These are phyloP conservation scores for Carollia perspicillata DNA, from an alignment of 2,113 vertebrate genomes.

Conservation along the genomic window DNA sequence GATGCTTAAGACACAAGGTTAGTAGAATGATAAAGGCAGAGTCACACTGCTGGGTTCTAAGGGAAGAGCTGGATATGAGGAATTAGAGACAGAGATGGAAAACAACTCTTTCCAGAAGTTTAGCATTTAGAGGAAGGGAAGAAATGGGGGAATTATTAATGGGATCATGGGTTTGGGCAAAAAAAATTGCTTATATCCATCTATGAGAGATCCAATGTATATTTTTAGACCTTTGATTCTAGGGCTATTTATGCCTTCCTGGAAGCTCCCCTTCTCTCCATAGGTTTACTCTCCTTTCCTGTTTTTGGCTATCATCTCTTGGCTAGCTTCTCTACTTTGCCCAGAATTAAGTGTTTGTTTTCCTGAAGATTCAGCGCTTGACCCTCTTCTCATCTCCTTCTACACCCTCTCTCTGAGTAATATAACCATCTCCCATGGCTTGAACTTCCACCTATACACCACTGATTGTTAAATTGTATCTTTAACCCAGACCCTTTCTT, in stretches of 20 bases:
- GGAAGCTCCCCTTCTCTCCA: not conserved
- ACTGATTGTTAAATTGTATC: not conserved
- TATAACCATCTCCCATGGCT: not conserved
- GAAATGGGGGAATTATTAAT: not conserved
- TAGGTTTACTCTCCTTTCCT: not conserved
- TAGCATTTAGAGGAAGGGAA: not conserved
- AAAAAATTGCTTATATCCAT: not conserved
- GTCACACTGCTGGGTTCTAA: not conserved
- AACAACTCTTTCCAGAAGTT: not conserved
- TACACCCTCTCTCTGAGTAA: not conserved
- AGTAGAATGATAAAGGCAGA: not conserved
- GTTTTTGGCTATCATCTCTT: not conserved
- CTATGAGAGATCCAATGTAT: not conserved
- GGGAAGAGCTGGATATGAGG: not conserved
- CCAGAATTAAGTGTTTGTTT: not conserved
- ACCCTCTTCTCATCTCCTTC: not conserved
- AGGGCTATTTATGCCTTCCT: not conserved
- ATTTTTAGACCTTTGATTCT: not conserved
- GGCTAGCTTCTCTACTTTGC: not conserved
- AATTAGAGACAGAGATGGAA: not conserved
- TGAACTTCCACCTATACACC: not conserved
- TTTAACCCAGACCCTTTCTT: not conserved
- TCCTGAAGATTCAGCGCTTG: not conserved
- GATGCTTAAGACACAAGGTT: not conserved
- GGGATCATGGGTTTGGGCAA: not conserved